A percentile compares a stretch with the other conserved stretches of the same genome.
phyloP scores from a whole-genome alignment of 2,888 invertebrate species.

The Notocelia uddmanniana region DNA sequence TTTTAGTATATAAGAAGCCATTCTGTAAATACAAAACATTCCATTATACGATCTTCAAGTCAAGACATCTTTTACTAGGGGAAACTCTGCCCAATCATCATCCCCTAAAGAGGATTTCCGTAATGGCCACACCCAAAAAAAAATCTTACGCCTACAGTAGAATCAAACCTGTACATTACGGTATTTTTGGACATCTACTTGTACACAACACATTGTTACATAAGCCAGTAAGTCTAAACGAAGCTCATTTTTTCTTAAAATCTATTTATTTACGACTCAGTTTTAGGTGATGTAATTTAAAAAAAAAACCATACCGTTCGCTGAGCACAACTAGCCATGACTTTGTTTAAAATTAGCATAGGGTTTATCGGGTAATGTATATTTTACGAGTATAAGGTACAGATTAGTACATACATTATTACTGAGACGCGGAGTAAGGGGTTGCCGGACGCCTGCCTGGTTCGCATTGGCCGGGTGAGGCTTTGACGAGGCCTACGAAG shows the following conservation, averaged over 20 bases:
- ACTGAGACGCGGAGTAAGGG: no score
- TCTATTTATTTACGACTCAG: constrained; percentile 74
- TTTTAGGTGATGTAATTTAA: constrained; percentile 43
- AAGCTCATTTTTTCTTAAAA: constrained; percentile 85
- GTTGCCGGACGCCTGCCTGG: no score
- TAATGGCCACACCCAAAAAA: no score
- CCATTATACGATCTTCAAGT: no score
- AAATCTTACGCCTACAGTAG: background rate
- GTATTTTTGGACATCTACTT: constrained; percentile 61
- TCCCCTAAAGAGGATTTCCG: no score
- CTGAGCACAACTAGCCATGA: constrained; percentile 3
- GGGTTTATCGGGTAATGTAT: background rate
- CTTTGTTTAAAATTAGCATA: background rate
- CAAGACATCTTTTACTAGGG: no score
- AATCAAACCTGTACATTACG: constrained; percentile 28
- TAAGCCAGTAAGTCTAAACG: constrained; percentile 83
- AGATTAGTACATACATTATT: background rate
- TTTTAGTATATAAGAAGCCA: no score
- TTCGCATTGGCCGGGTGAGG: no score
- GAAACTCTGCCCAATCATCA: no score
- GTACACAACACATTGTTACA: constrained; percentile 78
- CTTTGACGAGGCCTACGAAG: no score
- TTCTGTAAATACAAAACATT: no score
- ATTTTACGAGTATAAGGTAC: background rate
- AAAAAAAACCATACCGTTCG: background rate